Percentiles rank a stretch among this genome's conserved stretches.
phyloP scores from a whole-genome alignment of 1,140 invertebrate genomes.

The Drosophila bocqueti region DNA sequence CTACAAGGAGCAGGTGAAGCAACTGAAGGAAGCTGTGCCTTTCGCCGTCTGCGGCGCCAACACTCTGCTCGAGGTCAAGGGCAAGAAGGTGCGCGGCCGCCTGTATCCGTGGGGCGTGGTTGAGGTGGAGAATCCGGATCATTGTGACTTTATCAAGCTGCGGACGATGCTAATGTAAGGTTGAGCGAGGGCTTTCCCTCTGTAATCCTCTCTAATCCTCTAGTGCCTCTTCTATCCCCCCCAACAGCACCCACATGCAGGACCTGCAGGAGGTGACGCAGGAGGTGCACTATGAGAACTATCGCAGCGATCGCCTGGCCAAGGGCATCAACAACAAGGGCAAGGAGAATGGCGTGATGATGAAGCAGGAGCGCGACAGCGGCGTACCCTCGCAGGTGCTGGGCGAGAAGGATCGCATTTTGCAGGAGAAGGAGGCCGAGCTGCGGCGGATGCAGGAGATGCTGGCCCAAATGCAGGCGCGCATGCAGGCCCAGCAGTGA shows the following conservation, averaged over 20 bases:
- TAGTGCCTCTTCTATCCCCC: not conserved
- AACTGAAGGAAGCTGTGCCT: conserved; percentile 96
- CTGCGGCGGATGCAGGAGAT: conserved; percentile 97
- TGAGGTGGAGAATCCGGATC: conserved; percentile 99
- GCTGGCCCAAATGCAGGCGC: conserved; percentile 97
- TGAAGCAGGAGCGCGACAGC: conserved; percentile 68
- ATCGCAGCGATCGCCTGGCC: conserved; percentile 93
- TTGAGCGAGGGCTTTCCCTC: too few species aligned
- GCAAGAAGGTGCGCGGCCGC: conserved; percentile 94
- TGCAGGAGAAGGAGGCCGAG: conserved; percentile 96
- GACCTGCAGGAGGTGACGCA: conserved; percentile 98
- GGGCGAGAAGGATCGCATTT: conserved; percentile 92
- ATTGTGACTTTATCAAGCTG: conserved; percentile 99
- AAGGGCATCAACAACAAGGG: conserved; percentile 91
- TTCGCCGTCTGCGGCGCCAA: conserved; percentile 99
- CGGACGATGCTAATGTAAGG: conserved; percentile 97
- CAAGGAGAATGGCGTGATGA: conserved; percentile 73
- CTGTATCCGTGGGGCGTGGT: conserved; percentile 99
- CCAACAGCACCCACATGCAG: conserved; percentile 94
- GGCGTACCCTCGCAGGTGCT: conserved; percentile 62
- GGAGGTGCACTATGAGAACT: conserved; percentile 99
- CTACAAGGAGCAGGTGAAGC: conserved; percentile 97
- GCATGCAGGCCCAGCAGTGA: conserved; percentile 90
- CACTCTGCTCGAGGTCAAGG: conserved; percentile 94
- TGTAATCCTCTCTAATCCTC: not conserved